Conservation (phyloP, 2,113 vertebrate genomes). For the Candoia aspera region DNA sequence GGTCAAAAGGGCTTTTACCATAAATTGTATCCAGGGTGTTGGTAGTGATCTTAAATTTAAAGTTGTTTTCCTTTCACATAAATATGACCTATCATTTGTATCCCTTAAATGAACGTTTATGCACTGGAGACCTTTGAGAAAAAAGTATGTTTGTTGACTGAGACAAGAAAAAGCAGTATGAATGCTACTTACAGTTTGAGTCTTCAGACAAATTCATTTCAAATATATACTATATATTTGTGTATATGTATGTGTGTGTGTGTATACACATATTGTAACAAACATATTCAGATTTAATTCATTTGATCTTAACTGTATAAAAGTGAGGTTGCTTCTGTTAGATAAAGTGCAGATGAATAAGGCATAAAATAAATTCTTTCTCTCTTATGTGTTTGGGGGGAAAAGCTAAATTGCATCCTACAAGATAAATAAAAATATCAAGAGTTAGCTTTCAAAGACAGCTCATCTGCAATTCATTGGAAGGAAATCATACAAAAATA, state of each 20-base stretch:
- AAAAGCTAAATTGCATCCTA: conserved; percentile 31
- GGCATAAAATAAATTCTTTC: conserved; percentile 26
- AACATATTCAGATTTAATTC: conserved; percentile 5
- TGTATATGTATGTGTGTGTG: not conserved
- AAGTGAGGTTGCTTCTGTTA: conserved; percentile 26
- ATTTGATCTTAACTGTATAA: conserved; percentile 37
- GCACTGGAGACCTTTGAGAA: too few species aligned
- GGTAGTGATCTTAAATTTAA: too few species aligned
- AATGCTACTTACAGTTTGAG: not conserved
- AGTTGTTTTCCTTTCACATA: too few species aligned
- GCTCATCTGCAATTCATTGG: conserved; percentile 13
- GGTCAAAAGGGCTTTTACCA: too few species aligned
- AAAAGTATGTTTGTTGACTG: too few species aligned
- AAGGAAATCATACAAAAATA: conserved; percentile 15
- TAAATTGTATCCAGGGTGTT: too few species aligned
- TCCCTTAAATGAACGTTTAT: too few species aligned
- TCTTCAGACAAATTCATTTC: not conserved
- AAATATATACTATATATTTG: too few species aligned
- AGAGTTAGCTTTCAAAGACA: conserved; percentile 13
- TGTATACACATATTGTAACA: not conserved
- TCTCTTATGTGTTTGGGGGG: not conserved
- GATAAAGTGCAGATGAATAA: conserved; percentile 19
- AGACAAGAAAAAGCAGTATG: not conserved
- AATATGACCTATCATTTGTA: too few species aligned
- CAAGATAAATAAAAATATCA: conserved; percentile 11